phyloP scores from a whole-genome alignment of 2,797 vertebrate species.

The Allobates femoralis region DNA sequence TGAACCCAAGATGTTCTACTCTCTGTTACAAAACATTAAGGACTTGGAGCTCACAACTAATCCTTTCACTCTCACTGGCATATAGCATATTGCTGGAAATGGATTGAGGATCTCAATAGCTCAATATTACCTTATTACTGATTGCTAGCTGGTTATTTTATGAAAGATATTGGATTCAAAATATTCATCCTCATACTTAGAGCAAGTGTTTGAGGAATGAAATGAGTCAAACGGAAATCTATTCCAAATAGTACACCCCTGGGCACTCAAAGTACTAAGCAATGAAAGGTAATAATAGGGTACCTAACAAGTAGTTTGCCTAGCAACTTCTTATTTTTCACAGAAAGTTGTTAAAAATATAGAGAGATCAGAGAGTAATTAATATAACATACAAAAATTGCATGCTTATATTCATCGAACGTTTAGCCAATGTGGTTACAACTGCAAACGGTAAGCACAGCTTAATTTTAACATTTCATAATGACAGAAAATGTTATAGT shows the following conservation, averaged over 20 bases:
- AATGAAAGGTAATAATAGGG: not conserved
- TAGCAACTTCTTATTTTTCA: not conserved
- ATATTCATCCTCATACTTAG: not conserved
- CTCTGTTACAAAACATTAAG: not conserved
- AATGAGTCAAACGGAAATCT: not conserved
- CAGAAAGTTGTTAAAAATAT: not conserved
- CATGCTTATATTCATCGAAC: not conserved
- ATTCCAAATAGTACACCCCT: not conserved
- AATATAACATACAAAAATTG: not conserved
- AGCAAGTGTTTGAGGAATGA: not conserved
- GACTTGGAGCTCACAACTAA: not conserved
- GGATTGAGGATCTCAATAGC: not conserved
- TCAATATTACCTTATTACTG: no score
- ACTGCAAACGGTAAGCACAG: not conserved
- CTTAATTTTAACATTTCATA: not conserved
- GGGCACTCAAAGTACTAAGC: not conserved
- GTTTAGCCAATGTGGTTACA: not conserved
- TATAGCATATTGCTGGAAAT: not conserved
- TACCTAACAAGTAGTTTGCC: not conserved
- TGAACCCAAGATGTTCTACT: not conserved
- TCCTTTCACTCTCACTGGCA: not conserved
- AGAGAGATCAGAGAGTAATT: not conserved
- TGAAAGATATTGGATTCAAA: not conserved
- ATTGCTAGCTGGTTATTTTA: not conserved
- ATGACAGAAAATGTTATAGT: not conserved